Base-by-base conservation (phyloP, 92 coral and sea anemone genomes). In the Virgularia gustaviana region DNA sequence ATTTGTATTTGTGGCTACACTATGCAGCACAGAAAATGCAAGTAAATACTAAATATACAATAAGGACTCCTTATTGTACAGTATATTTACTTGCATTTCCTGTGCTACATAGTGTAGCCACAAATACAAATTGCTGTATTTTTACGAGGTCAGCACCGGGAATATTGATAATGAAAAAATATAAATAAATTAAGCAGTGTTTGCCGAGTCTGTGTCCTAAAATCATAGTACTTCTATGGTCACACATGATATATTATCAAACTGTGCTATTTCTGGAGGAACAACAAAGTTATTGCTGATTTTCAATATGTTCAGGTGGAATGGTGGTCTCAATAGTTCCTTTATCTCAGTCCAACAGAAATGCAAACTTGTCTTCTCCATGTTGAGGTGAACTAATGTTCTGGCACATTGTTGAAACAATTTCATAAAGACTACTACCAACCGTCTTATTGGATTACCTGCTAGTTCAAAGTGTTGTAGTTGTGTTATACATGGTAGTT, bases 291-390 rank as follows among this genome's bases (percentile, higher is more conserved):
- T 52, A 22, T 52, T 52, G 28, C 58, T 33, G 28, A 52, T 22
- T 6, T 16, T 1, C 28, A 52, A 52, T 15, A 3, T 13, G 30
- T 52, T 13, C 58, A 52, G 27, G 3, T 52, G 58, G 28, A 52
- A 52, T 1, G 58, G 58, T 1, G 3, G 6, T 52, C 28, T 52
- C 13, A 52, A 20, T 22, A 52, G 58, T 52, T 52, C 28, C 28
- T 52, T 7, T 52, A 52, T 20, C 28, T 9, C 58, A 1, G 30
- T 9, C 13, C 22, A 52, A 52, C 58, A 22, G 9, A 4, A 18
- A 27, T 49, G 35, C 36, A 88, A 89, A 80, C 72, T 78, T 34
- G 86, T 89, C 38, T 84, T 90, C 57, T 87, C 90, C 42, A 92
- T 52, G 35, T 83, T 75, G 32, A 92, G 78, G 62, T 66, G 55